These are phyloP conservation scores for Drosophila sulfurigaster DNA, from an alignment of 1,140 invertebrate genomes.

Conservation along the genomic window DNA sequence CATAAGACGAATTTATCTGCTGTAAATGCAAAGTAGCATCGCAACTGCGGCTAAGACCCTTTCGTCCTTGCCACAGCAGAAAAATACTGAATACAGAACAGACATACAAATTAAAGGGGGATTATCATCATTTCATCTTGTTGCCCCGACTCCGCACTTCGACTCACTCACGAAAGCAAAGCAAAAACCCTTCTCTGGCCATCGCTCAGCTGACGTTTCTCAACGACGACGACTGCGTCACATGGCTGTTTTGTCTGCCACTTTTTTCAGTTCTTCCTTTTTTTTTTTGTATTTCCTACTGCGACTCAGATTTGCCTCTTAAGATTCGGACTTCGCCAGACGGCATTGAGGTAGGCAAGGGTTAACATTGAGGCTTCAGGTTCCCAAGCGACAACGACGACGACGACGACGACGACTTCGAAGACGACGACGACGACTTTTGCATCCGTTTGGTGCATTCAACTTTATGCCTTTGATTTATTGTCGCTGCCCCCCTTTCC, in stretches of 20 bases:
- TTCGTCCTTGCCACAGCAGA: slow-evolving; percentile 48
- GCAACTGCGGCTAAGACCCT: slow-evolving; percentile 30
- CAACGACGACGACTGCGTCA: slow-evolving; percentile 52
- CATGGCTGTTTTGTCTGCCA: slow-evolving; percentile 33
- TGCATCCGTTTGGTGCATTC: slow-evolving; percentile 80
- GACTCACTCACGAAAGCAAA: slow-evolving; percentile 2
- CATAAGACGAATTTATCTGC: slow-evolving; percentile 34
- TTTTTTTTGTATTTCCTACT: slow-evolving; percentile 32
- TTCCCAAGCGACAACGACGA: slow-evolving; percentile 52
- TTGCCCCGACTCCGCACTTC: neutral
- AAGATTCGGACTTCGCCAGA: slow-evolving; percentile 52
- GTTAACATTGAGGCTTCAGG: slow-evolving; percentile 62
- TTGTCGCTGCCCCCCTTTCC: slow-evolving; percentile 54
- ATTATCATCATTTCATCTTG: slow-evolving; percentile 65
- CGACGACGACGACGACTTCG: neutral
- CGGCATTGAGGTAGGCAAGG: slow-evolving; percentile 79
- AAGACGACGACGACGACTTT: slow-evolving; percentile 62
- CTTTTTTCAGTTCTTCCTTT: slow-evolving; percentile 10
- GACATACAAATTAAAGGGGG: slow-evolving; percentile 64
- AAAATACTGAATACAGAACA: neutral
- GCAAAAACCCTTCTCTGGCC: slow-evolving; percentile 50
- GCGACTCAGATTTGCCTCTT: slow-evolving; percentile 69
- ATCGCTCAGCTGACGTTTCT: slow-evolving; percentile 75
- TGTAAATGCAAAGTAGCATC: slow-evolving; percentile 44
- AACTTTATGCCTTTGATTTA: slow-evolving; percentile 82